These are phyloP conservation scores for Anthoptus insignis DNA, from an alignment of 2,888 invertebrate genomes.

Conservation along the genomic window DNA sequence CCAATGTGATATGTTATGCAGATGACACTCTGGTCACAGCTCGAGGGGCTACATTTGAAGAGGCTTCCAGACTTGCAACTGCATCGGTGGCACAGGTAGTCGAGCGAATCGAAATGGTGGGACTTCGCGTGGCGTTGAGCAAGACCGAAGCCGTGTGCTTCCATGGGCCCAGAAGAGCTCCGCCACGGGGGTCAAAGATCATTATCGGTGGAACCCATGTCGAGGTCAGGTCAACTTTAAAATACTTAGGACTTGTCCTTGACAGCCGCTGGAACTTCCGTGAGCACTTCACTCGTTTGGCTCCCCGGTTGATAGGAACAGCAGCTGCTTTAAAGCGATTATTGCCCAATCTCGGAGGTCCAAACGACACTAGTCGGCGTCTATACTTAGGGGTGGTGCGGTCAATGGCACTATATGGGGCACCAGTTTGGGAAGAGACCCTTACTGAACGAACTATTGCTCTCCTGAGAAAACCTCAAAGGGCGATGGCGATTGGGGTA, in stretches of 20 bases:
- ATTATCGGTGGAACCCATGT: slow-evolving; percentile 23
- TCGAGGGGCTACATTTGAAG: slow-evolving; percentile 25
- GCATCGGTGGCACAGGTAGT: slow-evolving; percentile 17
- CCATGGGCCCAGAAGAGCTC: slow-evolving; percentile 31
- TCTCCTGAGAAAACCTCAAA: no score
- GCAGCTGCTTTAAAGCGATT: slow-evolving; percentile 18
- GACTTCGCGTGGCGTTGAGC: neutral
- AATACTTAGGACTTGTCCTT: slow-evolving; percentile 24
- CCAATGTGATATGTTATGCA: slow-evolving; percentile 40
- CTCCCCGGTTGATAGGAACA: neutral
- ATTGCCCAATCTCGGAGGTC: slow-evolving; percentile 29
- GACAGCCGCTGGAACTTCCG: slow-evolving; percentile 29
- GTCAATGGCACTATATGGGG: no score
- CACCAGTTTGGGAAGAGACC: no score
- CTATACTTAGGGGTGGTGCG: slow-evolving; percentile 19
- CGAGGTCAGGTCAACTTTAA: neutral
- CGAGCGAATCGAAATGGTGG: no score
- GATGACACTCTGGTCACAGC: slow-evolving; percentile 46
- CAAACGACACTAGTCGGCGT: slow-evolving; percentile 9
- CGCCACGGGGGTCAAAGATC: slow-evolving; percentile 15
- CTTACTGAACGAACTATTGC: neutral
- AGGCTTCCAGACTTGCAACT: slow-evolving; percentile 28
- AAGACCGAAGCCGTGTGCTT: slow-evolving; percentile 39
- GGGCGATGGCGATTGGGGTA: neutral
- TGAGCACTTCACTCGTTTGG: slow-evolving; percentile 2